phyloP scores from a whole-genome alignment of 30 jellyfish, hydroid and myxozoan species.

The Hydra vulgaris region DNA sequence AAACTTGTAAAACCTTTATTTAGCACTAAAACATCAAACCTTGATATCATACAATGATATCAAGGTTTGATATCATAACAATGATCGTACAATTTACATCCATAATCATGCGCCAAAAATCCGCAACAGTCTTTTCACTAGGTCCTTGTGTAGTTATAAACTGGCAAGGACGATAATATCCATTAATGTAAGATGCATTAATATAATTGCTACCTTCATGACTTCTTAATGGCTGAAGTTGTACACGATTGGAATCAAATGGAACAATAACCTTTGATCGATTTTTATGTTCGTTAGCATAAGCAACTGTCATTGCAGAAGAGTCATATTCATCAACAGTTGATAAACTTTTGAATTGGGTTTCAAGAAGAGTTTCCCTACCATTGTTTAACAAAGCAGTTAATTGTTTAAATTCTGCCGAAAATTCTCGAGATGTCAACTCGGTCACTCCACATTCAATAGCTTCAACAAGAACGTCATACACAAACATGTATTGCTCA shows the following conservation, averaged over 20 bases:
- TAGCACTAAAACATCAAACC: no score
- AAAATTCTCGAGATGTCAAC: conserved; percentile 39
- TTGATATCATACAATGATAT: no score
- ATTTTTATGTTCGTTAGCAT: conserved; percentile 43
- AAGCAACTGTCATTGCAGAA: conserved; percentile 37
- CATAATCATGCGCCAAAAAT: no score
- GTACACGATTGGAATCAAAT: conserved; percentile 72
- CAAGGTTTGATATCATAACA: no score
- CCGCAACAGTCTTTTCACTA: no score
- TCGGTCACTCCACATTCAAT: conserved; percentile 78
- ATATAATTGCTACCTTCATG: conserved; percentile 67
- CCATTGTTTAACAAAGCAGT: conserved; percentile 35
- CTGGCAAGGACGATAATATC: no score
- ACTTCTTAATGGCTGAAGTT: conserved; percentile 48
- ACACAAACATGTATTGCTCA: conserved; percentile 74
- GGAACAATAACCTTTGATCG: conserved; percentile 36
- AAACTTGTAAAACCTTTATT: no score
- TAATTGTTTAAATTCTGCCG: conserved; percentile 42
- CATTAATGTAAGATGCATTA: no score
- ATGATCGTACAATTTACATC: no score
- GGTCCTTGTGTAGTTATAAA: no score
- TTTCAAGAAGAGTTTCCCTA: conserved; percentile 45
- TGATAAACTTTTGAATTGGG: conserved; percentile 33
- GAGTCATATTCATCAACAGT: conserved; percentile 46
- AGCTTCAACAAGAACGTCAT: conserved; percentile 81